Percentiles rank a stretch among this genome's conserved stretches.
phyloP scores from a whole-genome alignment of 1,140 invertebrate genomes.

The Drosophila kanapiae region DNA sequence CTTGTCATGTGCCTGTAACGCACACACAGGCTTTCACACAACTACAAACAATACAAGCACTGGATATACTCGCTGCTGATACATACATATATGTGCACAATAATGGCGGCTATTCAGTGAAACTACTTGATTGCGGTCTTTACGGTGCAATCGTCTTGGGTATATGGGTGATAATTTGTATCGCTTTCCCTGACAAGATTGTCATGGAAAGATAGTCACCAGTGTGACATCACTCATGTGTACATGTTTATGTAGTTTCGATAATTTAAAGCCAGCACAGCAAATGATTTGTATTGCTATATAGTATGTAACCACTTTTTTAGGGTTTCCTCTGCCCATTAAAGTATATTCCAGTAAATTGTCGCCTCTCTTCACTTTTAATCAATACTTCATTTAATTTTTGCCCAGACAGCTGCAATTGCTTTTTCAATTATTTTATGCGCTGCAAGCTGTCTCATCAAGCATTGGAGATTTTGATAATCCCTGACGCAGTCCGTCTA shows the following conservation, averaged over 20 bases:
- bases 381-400: slow-evolving; percentile 11
- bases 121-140: slow-evolving; percentile 25
- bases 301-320: no score
- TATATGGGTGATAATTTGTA: slow-evolving; percentile 43
- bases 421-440: slow-evolving; percentile 28
- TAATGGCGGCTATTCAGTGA: slow-evolving; percentile 27
- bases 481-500: slow-evolving; percentile 7
- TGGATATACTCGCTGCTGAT: neutral
- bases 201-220: slow-evolving; percentile 8
- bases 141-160: slow-evolving; percentile 10
- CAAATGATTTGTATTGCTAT: neutral
- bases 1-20: slow-evolving; percentile 48
- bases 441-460: slow-evolving; percentile 19
- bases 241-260: no score
- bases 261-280: neutral
- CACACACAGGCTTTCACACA: neutral
- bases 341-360: neutral
- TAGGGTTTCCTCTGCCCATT: neutral
- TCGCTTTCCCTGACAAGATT: slow-evolving; percentile 4
- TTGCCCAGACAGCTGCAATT: neutral
- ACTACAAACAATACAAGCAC: slow-evolving; percentile 1
- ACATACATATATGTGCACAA: neutral
- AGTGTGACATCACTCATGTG: no score
- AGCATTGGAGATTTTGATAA: slow-evolving; percentile 9
- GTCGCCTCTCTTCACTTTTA: neutral